Percentiles rank a stretch among this genome's conserved stretches.
phyloP scores from a whole-genome alignment of 2,888 invertebrate genomes.

The Drosophila neoperkinsi region DNA sequence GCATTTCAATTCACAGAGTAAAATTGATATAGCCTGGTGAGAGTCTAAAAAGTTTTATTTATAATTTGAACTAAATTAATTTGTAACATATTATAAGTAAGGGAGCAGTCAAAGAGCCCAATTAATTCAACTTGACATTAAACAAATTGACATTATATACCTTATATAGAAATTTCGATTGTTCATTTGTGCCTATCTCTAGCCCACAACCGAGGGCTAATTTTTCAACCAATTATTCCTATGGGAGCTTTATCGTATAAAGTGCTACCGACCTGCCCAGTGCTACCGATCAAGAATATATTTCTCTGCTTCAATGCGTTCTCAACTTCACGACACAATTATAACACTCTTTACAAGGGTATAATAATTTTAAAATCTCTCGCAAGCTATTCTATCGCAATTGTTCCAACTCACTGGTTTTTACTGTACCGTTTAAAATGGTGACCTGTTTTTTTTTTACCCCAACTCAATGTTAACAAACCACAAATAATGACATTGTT shows the following conservation, averaged over 20 bases:
- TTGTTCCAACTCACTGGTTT: constrained; percentile 21
- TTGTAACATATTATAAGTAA: not conserved
- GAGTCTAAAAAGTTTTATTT: not conserved
- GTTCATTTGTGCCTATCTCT: not conserved
- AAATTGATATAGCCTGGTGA: not conserved
- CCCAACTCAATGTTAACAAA: constrained; percentile 38
- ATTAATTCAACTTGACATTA: not conserved
- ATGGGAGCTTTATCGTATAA: not conserved
- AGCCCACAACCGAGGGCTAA: not conserved
- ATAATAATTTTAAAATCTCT: not conserved
- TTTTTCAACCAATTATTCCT: not conserved
- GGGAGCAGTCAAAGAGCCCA: not conserved
- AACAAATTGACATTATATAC: accelerated
- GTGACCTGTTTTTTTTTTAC: constrained; percentile 15
- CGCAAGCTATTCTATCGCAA: not conserved
- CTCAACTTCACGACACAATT: not conserved
- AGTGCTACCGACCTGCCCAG: not conserved
- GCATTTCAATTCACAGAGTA: not conserved
- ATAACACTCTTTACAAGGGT: not conserved
- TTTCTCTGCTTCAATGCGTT: not conserved
- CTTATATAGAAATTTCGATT: not conserved
- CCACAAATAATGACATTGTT: constrained; percentile 55
- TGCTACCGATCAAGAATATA: not conserved
- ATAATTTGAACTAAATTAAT: not conserved
- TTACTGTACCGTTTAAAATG: constrained; percentile 39